Percentiles rank a stretch among this genome's conserved stretches.
phyloP scores from a whole-genome alignment of 2,888 invertebrate genomes.

The Drosophila paracracens region DNA sequence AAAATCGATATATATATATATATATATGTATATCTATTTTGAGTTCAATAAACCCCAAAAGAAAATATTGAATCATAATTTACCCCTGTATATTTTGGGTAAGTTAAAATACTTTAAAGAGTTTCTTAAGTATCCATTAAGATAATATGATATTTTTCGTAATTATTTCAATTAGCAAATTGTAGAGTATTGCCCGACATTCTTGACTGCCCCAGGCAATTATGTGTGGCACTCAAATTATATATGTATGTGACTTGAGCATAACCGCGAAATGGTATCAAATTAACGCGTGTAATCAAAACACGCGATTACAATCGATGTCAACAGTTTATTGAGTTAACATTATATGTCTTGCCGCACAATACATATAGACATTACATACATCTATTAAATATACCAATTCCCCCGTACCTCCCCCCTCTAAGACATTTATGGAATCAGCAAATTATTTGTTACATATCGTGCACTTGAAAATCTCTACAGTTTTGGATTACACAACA shows the following conservation, averaged over 20 bases:
- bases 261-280: constrained; percentile 24
- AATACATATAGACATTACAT: neutral
- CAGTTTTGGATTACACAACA: constrained; percentile 44
- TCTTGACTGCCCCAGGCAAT: neutral
- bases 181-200: constrained; percentile 6
- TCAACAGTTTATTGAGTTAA: constrained; percentile 20
- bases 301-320: constrained; percentile 24
- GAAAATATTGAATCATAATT: neutral
- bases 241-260: neutral
- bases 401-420: no score
- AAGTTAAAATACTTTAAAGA: neutral
- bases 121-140: neutral
- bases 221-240: neutral
- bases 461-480: constrained; percentile 35
- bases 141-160: neutral
- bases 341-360: constrained; percentile 2
- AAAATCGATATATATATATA: neutral
- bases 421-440: constrained; percentile 23
- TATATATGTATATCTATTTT: neutral
- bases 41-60: constrained; percentile 25
- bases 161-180: neutral
- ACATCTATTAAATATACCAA: neutral
- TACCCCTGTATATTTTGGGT: no score
- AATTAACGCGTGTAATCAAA: constrained; percentile 31
- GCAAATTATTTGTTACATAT: constrained; percentile 34